These are phyloP conservation scores for Drosophila azteca DNA, from an alignment of 1,140 invertebrate genomes.

Conservation along the genomic window DNA sequence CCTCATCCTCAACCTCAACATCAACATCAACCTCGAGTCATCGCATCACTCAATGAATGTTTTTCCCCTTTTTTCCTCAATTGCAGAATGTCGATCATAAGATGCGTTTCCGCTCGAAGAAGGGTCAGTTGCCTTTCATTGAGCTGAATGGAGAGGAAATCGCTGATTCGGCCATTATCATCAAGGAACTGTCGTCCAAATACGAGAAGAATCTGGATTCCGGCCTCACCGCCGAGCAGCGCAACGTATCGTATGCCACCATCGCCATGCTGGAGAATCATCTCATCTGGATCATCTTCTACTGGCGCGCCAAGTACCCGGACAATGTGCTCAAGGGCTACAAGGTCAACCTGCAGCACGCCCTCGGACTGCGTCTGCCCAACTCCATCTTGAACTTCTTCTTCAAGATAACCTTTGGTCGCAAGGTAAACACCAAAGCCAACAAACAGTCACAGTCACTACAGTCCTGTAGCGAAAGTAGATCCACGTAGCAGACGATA, in stretches of 20 bases:
- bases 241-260: constrained; percentile 94
- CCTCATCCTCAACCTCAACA: not conserved
- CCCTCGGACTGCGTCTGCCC: constrained; percentile 93
- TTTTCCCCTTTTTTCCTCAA: constrained; percentile 18
- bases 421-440: constrained; percentile 87
- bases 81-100: constrained; percentile 97
- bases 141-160: constrained; percentile 97
- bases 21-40: too few relatives aligned
- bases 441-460: not conserved
- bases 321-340: constrained; percentile 94
- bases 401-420: constrained; percentile 94
- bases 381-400: constrained; percentile 94
- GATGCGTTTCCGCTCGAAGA: constrained; percentile 96
- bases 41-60: constrained; percentile 6
- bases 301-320: constrained; percentile 94
- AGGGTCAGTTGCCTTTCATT: constrained; percentile 95
- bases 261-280: constrained; percentile 98
- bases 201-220: constrained; percentile 93
- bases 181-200: constrained; percentile 92
- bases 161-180: constrained; percentile 94
- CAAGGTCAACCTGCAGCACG: constrained; percentile 95
- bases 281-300: constrained; percentile 93
- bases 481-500: too few relatives aligned
- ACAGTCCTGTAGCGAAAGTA: too few relatives aligned
- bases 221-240: constrained; percentile 91